phyloP scores from a whole-genome alignment of 2,888 invertebrate species.

The Drosophila greeni region DNA sequence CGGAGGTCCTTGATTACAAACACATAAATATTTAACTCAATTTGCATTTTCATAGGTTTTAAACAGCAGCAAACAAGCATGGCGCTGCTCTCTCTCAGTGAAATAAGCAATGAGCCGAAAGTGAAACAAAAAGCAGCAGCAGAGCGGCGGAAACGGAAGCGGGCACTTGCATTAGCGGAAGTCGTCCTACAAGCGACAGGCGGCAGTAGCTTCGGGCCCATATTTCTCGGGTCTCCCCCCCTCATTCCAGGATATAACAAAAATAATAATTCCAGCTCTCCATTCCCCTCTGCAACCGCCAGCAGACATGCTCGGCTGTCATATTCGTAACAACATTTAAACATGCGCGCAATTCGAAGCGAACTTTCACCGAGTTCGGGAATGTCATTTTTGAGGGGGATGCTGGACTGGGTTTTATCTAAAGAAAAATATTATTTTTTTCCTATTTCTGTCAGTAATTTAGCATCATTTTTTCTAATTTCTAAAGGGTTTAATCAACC shows the following conservation, averaged over 20 bases:
- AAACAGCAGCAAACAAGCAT: slow-evolving; percentile 27
- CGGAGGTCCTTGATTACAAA: slow-evolving; percentile 43
- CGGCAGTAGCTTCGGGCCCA: slow-evolving; percentile 19
- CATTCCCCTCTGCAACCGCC: slow-evolving; percentile 2
- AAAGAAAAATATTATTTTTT: too few species aligned
- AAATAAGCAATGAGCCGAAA: slow-evolving; percentile 44
- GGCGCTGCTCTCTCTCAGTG: slow-evolving; percentile 1
- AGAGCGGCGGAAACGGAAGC: slow-evolving; percentile 47
- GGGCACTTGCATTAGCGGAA: slow-evolving; percentile 58
- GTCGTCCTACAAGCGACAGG: slow-evolving; percentile 45
- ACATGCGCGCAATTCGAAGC: slow-evolving; percentile 53
- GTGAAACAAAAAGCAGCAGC: slow-evolving; percentile 36
- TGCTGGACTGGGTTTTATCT: not conserved
- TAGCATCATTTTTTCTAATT: too few species aligned
- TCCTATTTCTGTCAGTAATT: too few species aligned
- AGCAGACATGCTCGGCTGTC: slow-evolving; percentile 24
- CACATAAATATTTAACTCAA: slow-evolving; percentile 56
- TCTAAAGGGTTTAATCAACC: too few species aligned
- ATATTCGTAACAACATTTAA: slow-evolving; percentile 61
- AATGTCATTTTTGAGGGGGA: not conserved
- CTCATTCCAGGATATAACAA: slow-evolving; percentile 11
- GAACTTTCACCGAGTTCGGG: slow-evolving; percentile 12
- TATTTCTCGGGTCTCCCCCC: not conserved
- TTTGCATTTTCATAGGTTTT: slow-evolving; percentile 59
- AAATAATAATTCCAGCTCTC: slow-evolving; percentile 35